These are phyloP conservation scores for Acronicta alni DNA, from an alignment of 2,888 invertebrate genomes.

Conservation along the genomic window DNA sequence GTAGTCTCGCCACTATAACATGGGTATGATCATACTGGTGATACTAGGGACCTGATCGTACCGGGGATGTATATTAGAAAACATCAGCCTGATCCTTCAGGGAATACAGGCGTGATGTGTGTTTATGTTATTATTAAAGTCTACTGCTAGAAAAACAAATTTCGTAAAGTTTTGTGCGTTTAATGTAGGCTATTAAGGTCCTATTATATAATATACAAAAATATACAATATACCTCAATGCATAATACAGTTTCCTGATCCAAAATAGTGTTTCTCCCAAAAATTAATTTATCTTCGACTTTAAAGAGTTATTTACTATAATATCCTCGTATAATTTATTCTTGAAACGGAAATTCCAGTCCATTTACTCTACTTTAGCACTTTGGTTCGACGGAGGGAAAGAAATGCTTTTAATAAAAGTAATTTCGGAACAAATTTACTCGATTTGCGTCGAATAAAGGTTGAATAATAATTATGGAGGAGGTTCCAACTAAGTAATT, in stretches of 20 bases:
- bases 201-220: not conserved
- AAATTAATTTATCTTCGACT: conserved; percentile 56
- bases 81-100: too few relatives aligned
- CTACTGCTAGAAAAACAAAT: too few relatives aligned
- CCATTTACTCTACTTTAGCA: conserved; percentile 86
- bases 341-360: conserved; percentile 82
- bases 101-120: too few relatives aligned
- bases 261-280: conserved; percentile 21
- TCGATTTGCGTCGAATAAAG: conserved; percentile 82
- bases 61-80: too few relatives aligned
- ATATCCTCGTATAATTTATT: conserved; percentile 82
- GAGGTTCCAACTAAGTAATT: conserved; percentile 70
- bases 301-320: conserved; percentile 74
- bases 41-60: too few relatives aligned
- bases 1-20: too few relatives aligned
- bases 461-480: conserved; percentile 83
- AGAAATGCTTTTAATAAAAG: conserved; percentile 87
- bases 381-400: conserved; percentile 81
- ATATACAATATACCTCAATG: not conserved
- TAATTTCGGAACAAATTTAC: conserved; percentile 85
- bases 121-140: too few relatives aligned
- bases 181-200: not conserved
- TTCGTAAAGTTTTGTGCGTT: too few relatives aligned
- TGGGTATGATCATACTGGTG: too few relatives aligned
- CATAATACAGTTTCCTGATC: conserved; percentile 1